Evolutionary conservation across 2,113 vertebrate species (phyloP).

Genomic region (Megaptera novaeangliae): DNA sequence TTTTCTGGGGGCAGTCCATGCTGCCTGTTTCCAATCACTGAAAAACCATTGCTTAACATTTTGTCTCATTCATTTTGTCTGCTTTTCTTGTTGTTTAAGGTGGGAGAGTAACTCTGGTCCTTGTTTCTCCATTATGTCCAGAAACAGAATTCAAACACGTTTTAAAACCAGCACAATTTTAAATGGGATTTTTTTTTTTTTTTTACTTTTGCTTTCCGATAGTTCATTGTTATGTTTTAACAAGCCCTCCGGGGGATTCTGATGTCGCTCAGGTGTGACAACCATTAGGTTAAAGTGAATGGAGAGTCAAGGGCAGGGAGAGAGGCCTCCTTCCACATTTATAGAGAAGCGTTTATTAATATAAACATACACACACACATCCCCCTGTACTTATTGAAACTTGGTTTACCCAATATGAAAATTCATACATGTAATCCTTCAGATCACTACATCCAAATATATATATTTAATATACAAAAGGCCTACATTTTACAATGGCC

Average conservation of each 20-base stretch:
- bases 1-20: rapidly evolving
- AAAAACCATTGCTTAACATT: neutral
- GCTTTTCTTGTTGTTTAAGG: neutral
- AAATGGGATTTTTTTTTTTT: too few relatives aligned
- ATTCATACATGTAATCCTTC: neutral
- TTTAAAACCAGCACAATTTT: neutral
- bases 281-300: neutral
- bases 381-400: neutral
- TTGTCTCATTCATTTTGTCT: neutral
- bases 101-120: neutral
- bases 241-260: neutral
- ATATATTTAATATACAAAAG: neutral
- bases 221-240: neutral
- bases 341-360: neutral
- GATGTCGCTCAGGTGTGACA: neutral
- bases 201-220: neutral
- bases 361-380: neutral
- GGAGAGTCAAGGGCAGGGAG: neutral
- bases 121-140: neutral
- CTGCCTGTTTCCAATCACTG: neutral
- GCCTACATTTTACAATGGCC: neutral
- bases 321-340: neutral
- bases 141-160: neutral
- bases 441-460: neutral
- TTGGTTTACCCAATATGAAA: neutral